These are phyloP conservation scores for Poliocrania exsul DNA, from an alignment of 2,797 vertebrate species.

Conservation along the genomic window DNA sequence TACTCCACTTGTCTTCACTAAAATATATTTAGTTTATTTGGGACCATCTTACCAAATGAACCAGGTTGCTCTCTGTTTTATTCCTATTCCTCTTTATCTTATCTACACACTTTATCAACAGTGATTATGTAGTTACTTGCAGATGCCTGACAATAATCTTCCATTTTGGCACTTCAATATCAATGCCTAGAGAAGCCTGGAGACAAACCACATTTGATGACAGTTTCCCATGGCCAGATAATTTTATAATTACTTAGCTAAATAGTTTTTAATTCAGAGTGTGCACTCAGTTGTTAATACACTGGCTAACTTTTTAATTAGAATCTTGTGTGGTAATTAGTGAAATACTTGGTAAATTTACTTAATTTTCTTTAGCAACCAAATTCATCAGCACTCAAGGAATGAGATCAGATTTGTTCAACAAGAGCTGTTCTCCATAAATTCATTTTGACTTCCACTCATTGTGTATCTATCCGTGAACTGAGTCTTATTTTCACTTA, in stretches of 20 bases:
- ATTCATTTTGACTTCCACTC: neutral
- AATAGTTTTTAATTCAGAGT: constrained; percentile 28
- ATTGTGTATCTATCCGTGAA: neutral
- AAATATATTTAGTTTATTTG: neutral
- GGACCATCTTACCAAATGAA: neutral
- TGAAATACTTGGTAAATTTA: constrained; percentile 22
- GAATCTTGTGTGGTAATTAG: constrained; percentile 9
- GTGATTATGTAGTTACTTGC: neutral
- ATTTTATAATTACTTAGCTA: constrained; percentile 32
- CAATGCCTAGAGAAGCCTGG: neutral
- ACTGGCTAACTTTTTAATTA: constrained; percentile 36
- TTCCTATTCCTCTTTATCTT: neutral
- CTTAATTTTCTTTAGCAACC: neutral
- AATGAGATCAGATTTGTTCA: constrained; percentile 2
- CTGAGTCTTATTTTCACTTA: neutral
- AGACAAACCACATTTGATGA: neutral
- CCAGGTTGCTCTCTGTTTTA: neutral
- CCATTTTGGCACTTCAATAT: neutral
- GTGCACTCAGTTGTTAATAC: neutral
- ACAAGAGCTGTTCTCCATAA: neutral
- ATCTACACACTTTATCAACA: neutral
- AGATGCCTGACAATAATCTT: neutral
- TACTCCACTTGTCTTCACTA: neutral
- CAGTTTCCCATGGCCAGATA: neutral
- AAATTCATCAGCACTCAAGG: neutral